Conservation (phyloP, 2,113 vertebrate genomes). For the Melanocharis versteri region DNA sequence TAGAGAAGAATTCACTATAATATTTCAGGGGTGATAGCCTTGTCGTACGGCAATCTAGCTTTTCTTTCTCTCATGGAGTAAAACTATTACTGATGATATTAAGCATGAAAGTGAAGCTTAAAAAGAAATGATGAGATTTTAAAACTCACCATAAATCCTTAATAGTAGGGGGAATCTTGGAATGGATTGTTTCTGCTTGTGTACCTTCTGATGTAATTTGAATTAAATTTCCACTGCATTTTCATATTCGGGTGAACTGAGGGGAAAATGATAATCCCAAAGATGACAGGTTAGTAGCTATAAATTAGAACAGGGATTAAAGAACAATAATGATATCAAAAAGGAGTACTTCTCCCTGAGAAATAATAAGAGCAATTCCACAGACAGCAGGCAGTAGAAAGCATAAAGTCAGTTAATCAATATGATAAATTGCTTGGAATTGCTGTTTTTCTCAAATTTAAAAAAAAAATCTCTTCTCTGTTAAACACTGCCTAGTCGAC, state of each 20-base stretch:
- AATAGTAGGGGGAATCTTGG: background rate
- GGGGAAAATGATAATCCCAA: background rate
- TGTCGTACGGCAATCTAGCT: background rate
- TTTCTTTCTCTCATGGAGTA: background rate
- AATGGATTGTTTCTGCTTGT: background rate
- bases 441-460: background rate
- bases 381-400: background rate
- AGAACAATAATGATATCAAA: background rate
- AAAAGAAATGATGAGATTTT: background rate
- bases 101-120: background rate
- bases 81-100: background rate
- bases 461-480: no score
- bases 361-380: background rate
- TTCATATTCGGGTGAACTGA: conserved; percentile 20
- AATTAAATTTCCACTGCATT: conserved; percentile 30
- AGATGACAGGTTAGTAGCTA: background rate
- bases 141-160: background rate
- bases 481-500: background rate
- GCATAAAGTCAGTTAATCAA: background rate
- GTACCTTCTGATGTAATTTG: background rate
- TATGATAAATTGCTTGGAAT: background rate
- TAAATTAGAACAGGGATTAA: background rate
- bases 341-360: background rate
- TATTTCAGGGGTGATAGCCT: background rate
- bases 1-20: background rate